Evolutionary conservation across 2,888 invertebrate genomes (phyloP).

Genomic region (Lochmaea crataegi): DNA sequence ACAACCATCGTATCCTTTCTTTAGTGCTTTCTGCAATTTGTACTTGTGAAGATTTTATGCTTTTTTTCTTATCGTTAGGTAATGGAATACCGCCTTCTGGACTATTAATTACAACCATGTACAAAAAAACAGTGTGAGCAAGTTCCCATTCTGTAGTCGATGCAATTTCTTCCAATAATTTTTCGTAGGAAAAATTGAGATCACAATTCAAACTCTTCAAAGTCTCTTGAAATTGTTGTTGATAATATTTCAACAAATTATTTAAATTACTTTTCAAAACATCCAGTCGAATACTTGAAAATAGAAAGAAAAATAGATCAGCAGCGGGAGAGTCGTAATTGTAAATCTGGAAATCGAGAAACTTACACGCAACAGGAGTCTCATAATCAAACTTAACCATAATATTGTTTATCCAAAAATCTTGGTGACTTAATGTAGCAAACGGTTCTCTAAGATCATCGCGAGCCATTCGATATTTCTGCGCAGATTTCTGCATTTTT

Average conservation of each 20-base stretch:
- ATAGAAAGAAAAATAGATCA: conserved; percentile 53
- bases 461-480: neutral
- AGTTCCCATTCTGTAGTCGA: conserved; percentile 18
- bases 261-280: conserved; percentile 29
- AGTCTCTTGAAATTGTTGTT: conserved; percentile 24
- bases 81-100: neutral
- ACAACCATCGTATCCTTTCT: conserved; percentile 20
- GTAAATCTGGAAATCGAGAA: conserved; percentile 54
- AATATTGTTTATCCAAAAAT: conserved; percentile 72
- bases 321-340: conserved; percentile 45
- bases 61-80: neutral
- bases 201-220: conserved; percentile 24
- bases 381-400: conserved; percentile 64
- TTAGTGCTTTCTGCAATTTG: neutral
- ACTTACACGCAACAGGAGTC: conserved; percentile 42
- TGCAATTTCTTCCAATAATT: conserved; percentile 30
- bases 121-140: conserved; percentile 29
- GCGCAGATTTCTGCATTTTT: conserved; percentile 21
- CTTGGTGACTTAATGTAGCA: conserved; percentile 67
- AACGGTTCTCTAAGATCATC: conserved; percentile 61
- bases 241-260: conserved; percentile 26
- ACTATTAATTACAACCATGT: conserved; percentile 13
- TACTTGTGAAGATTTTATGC: neutral
- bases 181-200: conserved; percentile 28
- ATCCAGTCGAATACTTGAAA: conserved; percentile 45